Evolutionary conservation across 2,888 invertebrate genomes (phyloP).

Genomic region (Pseudanteris insignis): DNA sequence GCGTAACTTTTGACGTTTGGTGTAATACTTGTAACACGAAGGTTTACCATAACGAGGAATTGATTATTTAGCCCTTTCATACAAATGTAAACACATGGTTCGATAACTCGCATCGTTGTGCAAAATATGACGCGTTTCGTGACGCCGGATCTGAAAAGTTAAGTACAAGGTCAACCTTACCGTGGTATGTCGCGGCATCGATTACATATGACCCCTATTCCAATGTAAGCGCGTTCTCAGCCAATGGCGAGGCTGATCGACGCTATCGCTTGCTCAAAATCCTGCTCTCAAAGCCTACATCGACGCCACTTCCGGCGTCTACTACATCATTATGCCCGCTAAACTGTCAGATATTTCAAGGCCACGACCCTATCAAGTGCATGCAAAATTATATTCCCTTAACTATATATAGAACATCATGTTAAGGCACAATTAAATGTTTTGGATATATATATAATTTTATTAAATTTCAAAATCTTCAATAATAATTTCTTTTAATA

Average conservation of each 20-base stretch:
- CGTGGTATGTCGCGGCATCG: slow-evolving; percentile 54
- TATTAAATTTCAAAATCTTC: too few relatives aligned
- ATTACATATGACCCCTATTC: slow-evolving; percentile 57
- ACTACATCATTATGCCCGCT: slow-evolving; percentile 31
- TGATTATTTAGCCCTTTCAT: slow-evolving; percentile 29
- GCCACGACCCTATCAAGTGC: slow-evolving; percentile 21
- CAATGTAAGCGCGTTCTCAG: slow-evolving; percentile 40
- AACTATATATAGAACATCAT: background rate
- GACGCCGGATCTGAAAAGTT: slow-evolving; percentile 47
- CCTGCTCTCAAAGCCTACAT: slow-evolving; percentile 39
- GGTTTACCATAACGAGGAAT: slow-evolving; percentile 27
- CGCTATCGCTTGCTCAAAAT: slow-evolving; percentile 30
- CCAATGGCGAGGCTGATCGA: slow-evolving; percentile 43
- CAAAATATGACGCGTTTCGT: slow-evolving; percentile 44
- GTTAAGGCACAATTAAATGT: too few relatives aligned
- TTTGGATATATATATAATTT: too few relatives aligned
- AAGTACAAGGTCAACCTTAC: slow-evolving; percentile 49
- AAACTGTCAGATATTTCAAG: slow-evolving; percentile 38
- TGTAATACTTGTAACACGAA: background rate
- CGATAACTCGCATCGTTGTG: slow-evolving; percentile 36
- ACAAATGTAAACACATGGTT: slow-evolving; percentile 38
- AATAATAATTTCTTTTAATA: too few relatives aligned
- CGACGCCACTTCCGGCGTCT: slow-evolving; percentile 35
- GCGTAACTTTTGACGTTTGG: too few relatives aligned
- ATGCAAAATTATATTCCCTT: slow-evolving; percentile 31